These are phyloP conservation scores for Epizoanthus stellaris DNA, from an alignment of 92 coral and sea anemone species.

Conservation along the genomic window DNA sequence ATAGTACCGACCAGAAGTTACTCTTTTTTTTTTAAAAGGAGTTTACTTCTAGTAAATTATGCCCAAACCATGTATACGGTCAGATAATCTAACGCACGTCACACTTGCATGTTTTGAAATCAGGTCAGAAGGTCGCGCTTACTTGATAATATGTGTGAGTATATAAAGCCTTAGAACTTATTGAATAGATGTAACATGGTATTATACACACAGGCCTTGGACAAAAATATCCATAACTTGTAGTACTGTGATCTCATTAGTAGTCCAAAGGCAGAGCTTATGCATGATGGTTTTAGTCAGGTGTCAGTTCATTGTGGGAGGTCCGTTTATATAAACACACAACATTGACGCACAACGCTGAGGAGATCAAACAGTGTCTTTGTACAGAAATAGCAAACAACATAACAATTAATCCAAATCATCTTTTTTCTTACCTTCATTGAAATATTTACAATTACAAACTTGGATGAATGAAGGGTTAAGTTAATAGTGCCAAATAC, in stretches of 20 bases:
- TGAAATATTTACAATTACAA: background rate
- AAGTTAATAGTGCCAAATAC: background rate
- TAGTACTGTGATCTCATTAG: background rate
- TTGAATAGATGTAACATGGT: background rate
- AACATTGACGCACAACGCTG: background rate
- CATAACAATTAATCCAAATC: background rate
- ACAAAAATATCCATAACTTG: constrained; percentile 4
- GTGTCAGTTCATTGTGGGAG: constrained; percentile 35
- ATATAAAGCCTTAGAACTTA: constrained; percentile 13
- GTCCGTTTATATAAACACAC: background rate
- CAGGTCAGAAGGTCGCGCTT: no score
- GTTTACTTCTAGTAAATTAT: no score
- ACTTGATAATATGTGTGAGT: background rate
- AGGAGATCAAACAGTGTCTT: background rate
- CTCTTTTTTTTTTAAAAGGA: no score
- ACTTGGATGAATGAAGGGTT: background rate
- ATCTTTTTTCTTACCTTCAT: background rate
- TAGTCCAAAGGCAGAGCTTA: constrained; percentile 12
- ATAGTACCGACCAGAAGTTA: no score
- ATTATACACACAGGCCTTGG: background rate
- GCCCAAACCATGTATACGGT: no score
- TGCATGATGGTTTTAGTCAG: background rate
- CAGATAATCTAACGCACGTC: no score
- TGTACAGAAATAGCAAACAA: background rate
- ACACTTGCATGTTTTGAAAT: no score